phyloP scores from a whole-genome alignment of 2,888 invertebrate genomes.

The Drosophila acutilabella region DNA sequence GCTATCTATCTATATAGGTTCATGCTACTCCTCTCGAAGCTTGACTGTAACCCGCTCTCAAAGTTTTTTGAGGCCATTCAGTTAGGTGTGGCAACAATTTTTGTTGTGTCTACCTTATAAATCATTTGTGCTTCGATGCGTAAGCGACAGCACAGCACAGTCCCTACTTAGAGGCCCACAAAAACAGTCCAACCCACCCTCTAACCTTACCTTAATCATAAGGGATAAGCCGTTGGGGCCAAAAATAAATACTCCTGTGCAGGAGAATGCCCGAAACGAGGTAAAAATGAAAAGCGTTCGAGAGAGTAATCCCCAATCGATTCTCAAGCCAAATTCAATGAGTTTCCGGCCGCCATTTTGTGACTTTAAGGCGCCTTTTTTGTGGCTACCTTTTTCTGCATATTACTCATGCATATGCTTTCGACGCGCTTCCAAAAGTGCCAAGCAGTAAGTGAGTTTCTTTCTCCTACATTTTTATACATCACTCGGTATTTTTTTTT shows the following conservation, averaged over 20 bases:
- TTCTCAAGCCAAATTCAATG: slow-evolving; percentile 72
- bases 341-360: slow-evolving; percentile 70
- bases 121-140: slow-evolving; percentile 76
- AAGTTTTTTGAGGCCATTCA: slow-evolving; percentile 30
- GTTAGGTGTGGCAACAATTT: slow-evolving; percentile 64
- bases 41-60: background rate
- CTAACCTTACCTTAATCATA: slow-evolving; percentile 1
- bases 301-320: slow-evolving; percentile 78
- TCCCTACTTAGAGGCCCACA: slow-evolving; percentile 49
- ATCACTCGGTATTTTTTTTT: background rate
- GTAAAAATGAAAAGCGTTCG: slow-evolving; percentile 74
- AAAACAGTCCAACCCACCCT: no score
- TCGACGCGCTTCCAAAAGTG: slow-evolving; percentile 22
- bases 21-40: background rate
- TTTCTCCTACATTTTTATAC: slow-evolving; percentile 53
- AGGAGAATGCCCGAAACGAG: slow-evolving; percentile 52
- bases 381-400: slow-evolving; percentile 52
- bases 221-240: slow-evolving; percentile 56
- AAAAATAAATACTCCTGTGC: slow-evolving; percentile 68
- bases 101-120: slow-evolving; percentile 71
- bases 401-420: slow-evolving; percentile 66
- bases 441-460: slow-evolving; percentile 57
- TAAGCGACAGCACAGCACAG: slow-evolving; percentile 45
- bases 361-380: slow-evolving; percentile 68
- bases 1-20: slow-evolving; percentile 8